Evolutionary conservation across 1,140 invertebrate genomes (phyloP).

Genomic region (Ganaspis sp.): DNA sequence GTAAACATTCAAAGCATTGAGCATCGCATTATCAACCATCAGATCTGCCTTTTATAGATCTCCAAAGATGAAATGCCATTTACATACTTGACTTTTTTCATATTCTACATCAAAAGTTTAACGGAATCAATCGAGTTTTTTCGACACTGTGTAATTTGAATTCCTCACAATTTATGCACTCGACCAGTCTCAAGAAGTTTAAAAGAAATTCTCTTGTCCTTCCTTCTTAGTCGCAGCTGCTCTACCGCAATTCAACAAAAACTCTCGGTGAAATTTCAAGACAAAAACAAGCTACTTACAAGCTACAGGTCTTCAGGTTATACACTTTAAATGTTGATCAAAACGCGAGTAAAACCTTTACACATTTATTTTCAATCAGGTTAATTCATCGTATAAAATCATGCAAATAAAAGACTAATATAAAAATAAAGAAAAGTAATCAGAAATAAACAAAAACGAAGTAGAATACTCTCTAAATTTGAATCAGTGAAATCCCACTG

Average conservation of each 20-base stretch:
- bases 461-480: too few relatives aligned
- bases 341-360: background rate
- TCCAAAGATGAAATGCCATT: background rate
- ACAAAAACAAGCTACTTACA: background rate
- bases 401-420: too few relatives aligned
- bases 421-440: too few relatives aligned
- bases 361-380: background rate
- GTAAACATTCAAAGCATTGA: background rate
- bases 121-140: background rate
- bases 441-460: too few relatives aligned
- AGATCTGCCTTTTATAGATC: constrained; percentile 9
- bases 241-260: background rate
- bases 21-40: background rate
- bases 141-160: background rate
- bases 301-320: background rate
- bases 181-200: background rate
- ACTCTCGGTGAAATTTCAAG: background rate
- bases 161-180: background rate
- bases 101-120: background rate
- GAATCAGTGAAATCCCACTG: too few relatives aligned
- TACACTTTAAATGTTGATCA: background rate
- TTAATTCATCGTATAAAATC: too few relatives aligned
- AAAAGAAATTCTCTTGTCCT: background rate
- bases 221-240: background rate
- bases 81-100: background rate